phyloP scores from a whole-genome alignment of 2,888 invertebrate genomes.

The Gibbula magus region DNA sequence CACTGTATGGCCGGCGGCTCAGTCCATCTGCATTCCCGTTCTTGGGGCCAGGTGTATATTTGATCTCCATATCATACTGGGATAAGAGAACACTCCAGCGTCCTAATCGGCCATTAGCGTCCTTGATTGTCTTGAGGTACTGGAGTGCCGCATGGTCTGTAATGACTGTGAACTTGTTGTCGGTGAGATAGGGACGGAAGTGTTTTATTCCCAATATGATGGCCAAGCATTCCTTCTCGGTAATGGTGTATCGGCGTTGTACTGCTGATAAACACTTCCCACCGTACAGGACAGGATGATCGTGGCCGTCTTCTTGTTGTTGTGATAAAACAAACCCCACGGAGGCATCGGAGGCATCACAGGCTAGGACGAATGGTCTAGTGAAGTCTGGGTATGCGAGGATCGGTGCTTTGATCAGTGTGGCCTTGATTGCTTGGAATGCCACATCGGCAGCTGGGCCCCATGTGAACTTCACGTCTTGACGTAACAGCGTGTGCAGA shows the following conservation, averaged over 20 bases:
- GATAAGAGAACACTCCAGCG: slow-evolving; percentile 31
- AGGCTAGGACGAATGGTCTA: slow-evolving; percentile 35
- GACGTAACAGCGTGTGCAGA: slow-evolving; percentile 36
- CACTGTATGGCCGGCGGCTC: slow-evolving; percentile 31
- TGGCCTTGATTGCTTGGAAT: slow-evolving; percentile 35
- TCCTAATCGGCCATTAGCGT: slow-evolving; percentile 31
- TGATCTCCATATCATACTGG: slow-evolving; percentile 22
- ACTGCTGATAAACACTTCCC: slow-evolving; percentile 35
- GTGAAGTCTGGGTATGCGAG: slow-evolving; percentile 41
- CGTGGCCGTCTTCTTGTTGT: slow-evolving; percentile 30
- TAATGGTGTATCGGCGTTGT: slow-evolving; percentile 39
- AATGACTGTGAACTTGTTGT: slow-evolving; percentile 37
- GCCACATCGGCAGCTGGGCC: slow-evolving; percentile 33
- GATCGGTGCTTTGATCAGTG: slow-evolving; percentile 37
- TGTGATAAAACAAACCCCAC: slow-evolving; percentile 43
- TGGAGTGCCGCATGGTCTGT: slow-evolving; percentile 46
- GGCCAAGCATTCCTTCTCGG: slow-evolving; percentile 45
- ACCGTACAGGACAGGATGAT: slow-evolving; percentile 43
- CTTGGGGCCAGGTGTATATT: slow-evolving; percentile 13
- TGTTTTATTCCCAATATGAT: slow-evolving; percentile 42
- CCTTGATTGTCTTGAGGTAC: slow-evolving; percentile 43
- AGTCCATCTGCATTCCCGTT: slow-evolving; percentile 37
- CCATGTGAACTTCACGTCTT: slow-evolving; percentile 43
- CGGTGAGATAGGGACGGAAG: slow-evolving; percentile 41
- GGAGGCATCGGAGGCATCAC: slow-evolving; percentile 38